phyloP scores from a whole-genome alignment of 2,113 vertebrate species.

The Menidia beryllina region DNA sequence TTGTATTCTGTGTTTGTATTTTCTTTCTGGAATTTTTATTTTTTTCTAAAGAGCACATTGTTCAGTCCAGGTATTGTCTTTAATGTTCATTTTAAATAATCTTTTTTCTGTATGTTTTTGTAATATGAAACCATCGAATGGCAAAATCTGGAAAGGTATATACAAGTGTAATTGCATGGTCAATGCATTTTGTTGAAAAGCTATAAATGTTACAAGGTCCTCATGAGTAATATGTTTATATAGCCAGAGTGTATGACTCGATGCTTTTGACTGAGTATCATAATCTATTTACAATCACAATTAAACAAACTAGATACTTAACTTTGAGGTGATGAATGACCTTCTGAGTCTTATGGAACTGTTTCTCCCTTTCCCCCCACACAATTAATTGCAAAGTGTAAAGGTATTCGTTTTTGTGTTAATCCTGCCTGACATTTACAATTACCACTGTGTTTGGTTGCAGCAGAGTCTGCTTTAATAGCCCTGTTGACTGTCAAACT shows the following conservation, averaged over 20 bases:
- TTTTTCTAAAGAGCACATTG: no score
- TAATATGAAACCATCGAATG: constrained; percentile 28
- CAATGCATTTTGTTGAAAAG: constrained; percentile 42
- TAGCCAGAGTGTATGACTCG: constrained; percentile 35
- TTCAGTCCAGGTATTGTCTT: no score
- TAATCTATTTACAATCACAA: constrained; percentile 27
- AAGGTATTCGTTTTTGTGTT: constrained; percentile 81
- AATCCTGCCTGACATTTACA: constrained; percentile 86
- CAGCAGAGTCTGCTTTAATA: constrained; percentile 78
- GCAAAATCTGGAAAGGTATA: constrained; percentile 43
- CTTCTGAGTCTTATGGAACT: constrained; percentile 21
- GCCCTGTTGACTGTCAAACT: constrained; percentile 85
- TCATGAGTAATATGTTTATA: constrained; percentile 46
- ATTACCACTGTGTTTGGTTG: constrained; percentile 82
- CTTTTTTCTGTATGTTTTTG: no score
- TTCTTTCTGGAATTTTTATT: no score
- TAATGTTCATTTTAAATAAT: no score
- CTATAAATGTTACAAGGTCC: constrained; percentile 44
- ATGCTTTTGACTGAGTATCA: constrained; percentile 20
- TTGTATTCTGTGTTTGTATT: no score
- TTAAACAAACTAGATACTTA: constrained; percentile 24
- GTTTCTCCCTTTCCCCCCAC: constrained; percentile 47
- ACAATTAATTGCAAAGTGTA: constrained; percentile 50
- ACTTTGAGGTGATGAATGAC: constrained; percentile 28
- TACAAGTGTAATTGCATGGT: constrained; percentile 21